Evolutionary conservation across 2,797 vertebrate genomes (phyloP).

Genomic region (Macroramphosus scolopax): DNA sequence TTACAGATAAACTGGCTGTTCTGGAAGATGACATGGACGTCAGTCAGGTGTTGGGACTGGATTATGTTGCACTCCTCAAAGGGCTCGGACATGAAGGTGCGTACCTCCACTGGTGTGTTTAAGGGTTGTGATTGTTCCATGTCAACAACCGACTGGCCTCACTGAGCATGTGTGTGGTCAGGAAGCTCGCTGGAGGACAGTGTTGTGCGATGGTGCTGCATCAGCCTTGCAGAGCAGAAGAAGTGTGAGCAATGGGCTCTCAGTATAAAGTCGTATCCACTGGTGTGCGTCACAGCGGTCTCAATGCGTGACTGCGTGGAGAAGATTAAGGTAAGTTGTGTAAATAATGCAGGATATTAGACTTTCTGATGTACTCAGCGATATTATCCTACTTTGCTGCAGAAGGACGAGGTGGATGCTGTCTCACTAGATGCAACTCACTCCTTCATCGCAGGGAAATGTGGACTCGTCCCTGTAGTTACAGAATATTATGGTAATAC

Average conservation of each 20-base stretch:
- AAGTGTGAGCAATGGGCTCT: constrained; percentile 92
- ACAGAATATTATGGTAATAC: constrained; percentile 88
- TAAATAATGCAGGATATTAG: no score
- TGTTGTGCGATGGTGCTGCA: constrained; percentile 91
- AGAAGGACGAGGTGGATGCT: constrained; percentile 89
- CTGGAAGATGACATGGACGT: constrained; percentile 80
- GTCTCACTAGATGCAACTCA: constrained; percentile 89
- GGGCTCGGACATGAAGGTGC: constrained; percentile 92
- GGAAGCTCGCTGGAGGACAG: constrained; percentile 90
- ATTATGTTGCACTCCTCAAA: constrained; percentile 90
- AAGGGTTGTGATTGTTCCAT: constrained; percentile 5
- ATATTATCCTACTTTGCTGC: constrained; percentile 7
- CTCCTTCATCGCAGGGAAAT: constrained; percentile 85
- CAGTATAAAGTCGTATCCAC: constrained; percentile 83
- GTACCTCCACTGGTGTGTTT: constrained; percentile 6
- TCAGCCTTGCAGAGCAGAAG: constrained; percentile 85
- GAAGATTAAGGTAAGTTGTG: constrained; percentile 84
- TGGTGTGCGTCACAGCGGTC: constrained; percentile 84
- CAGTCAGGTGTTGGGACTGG: constrained; percentile 85
- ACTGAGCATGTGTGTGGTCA: constrained; percentile 46
- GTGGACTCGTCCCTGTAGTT: constrained; percentile 86
- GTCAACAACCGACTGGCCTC: not conserved
- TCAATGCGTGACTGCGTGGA: constrained; percentile 87
- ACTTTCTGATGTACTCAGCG: no score
- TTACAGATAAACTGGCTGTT: constrained; percentile 78